Base-by-base conservation (phyloP, 2,888 invertebrate genomes). In the Lithosia quadra region DNA sequence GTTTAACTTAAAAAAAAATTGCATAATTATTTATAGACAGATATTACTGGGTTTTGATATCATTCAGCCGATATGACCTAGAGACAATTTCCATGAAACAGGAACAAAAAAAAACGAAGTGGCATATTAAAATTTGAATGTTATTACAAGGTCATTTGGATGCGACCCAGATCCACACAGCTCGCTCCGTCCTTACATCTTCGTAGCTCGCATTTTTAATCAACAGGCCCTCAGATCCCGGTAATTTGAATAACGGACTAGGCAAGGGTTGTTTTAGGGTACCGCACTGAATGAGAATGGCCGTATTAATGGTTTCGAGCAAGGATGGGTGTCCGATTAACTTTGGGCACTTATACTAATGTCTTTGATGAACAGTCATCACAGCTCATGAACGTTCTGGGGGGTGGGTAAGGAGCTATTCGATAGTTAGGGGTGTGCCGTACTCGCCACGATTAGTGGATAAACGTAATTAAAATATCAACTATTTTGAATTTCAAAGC, bases 171-270 rank as follows among this genome's bases (percentile, higher is more conserved):
- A 79, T 82, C 67, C 63, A 24, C 63, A 24, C 69, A 70, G 74
- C 78, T 81, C 80, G 76, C 81, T 75, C 75, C 77, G 69, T 39
- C 62, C 55, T 66, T 67, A 71, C 68, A 63, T 81, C 78, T 76
- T 81, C 69, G 68, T 76, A 78, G 75, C 74, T 86, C 90, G 90
- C 79, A 90, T 92, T 92, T 92, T 92, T 91, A 92, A 92, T 91
- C 88, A 90, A 84, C 84, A 78, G 67, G 58, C 74, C 76, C 71
- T 79, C 73, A 81, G 77, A 74, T 75, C 86, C 76, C 78, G 83
- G 86, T 88, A 86, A 92, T 91, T 92, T 91, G 88, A 91, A 92
- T 91, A 91, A 88, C 82, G 84, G 83, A 73, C 75, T 74, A 69
- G 73, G 73, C 78, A 75, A 84, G 86, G 88, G 86, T 85, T 84